A percentile compares a stretch with the other conserved stretches of the same genome.
These are phyloP conservation scores for Phalacrocorax brasilianus DNA, from an alignment of 2,113 vertebrate genomes.

Conservation along the genomic window DNA sequence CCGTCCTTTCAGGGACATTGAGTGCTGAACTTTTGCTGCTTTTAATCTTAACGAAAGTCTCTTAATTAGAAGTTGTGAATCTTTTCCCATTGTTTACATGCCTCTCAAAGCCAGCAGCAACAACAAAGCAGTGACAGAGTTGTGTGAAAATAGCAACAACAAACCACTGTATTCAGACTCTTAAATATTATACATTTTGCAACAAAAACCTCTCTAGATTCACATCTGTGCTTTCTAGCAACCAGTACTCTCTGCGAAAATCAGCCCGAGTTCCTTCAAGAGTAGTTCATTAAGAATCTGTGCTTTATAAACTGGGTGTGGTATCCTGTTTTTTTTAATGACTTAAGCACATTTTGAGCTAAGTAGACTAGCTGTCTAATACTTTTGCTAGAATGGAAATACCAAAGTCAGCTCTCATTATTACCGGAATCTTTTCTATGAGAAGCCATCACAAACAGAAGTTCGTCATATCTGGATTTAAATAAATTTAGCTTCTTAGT, in stretches of 20 bases:
- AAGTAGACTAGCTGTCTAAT: not conserved
- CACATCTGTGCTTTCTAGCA: not conserved
- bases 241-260: not conserved
- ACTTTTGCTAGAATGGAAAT: conserved; percentile 34
- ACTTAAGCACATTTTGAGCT: conserved; percentile 39
- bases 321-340: not conserved
- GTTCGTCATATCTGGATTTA: conserved; percentile 1
- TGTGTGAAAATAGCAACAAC: not conserved
- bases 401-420: conserved; percentile 12
- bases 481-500: not conserved
- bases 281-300: not conserved
- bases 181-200: not conserved
- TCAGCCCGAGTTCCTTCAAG: not conserved
- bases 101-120: not conserved
- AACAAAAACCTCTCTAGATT: not conserved
- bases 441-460: conserved; percentile 2
- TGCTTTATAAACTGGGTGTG: conserved; percentile 34
- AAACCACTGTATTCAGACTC: not conserved
- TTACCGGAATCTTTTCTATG: not conserved
- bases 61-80: not conserved
- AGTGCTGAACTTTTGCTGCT: not conserved
- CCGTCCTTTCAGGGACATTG: not conserved
- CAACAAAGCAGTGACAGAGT: not conserved
- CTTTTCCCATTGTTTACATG: not conserved
- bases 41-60: not conserved